Evolutionary conservation across 2,113 vertebrate genomes (phyloP).

Genomic region (Gavialis gangeticus): DNA sequence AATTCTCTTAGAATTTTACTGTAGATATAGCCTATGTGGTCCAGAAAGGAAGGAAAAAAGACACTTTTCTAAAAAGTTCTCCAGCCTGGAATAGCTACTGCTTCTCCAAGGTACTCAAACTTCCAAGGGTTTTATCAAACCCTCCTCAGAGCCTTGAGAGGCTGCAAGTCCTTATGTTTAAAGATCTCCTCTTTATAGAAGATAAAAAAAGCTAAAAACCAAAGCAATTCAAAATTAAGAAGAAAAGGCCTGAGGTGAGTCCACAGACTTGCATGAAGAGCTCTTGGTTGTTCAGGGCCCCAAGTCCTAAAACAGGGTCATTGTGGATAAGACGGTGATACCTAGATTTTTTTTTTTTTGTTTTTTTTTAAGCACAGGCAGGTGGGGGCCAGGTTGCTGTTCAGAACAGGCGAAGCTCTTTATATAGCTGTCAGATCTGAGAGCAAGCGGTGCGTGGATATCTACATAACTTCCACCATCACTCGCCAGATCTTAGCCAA

Average conservation of each 20-base stretch:
- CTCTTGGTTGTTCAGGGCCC: neutral
- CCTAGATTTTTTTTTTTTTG: too few species aligned
- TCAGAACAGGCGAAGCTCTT: neutral
- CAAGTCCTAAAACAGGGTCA: too few species aligned
- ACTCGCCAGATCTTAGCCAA: neutral
- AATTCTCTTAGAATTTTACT: neutral
- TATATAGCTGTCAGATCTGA: neutral
- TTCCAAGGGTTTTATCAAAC: neutral
- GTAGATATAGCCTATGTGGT: neutral
- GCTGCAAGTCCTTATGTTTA: neutral
- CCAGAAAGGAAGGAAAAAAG: neutral
- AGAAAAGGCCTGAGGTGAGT: neutral
- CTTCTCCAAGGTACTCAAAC: neutral
- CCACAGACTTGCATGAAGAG: neutral
- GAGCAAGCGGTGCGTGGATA: neutral
- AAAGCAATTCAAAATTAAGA: neutral
- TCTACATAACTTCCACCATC: neutral
- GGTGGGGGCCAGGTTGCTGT: neutral
- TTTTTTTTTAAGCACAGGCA: neutral
- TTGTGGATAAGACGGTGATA: too few species aligned
- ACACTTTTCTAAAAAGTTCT: neutral
- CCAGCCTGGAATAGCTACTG: neutral
- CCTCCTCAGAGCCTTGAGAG: neutral
- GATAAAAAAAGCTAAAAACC: neutral
- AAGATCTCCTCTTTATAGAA: neutral